Percentiles rank a stretch among this genome's conserved stretches.
These are phyloP conservation scores for Vimba vimba DNA, from an alignment of 2,113 vertebrate species.

Conservation along the genomic window DNA sequence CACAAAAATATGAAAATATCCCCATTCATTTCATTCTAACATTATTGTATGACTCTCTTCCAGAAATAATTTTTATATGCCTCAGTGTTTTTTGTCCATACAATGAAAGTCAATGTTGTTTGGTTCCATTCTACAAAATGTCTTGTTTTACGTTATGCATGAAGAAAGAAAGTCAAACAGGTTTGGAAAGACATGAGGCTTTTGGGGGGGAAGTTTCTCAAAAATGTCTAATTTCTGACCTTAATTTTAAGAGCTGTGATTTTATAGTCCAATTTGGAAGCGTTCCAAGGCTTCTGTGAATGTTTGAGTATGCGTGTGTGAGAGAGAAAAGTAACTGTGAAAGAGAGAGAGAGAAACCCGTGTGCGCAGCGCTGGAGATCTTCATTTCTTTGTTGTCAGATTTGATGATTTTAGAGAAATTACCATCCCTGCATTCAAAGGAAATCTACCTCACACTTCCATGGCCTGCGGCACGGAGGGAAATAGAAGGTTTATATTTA, in stretches of 20 bases:
- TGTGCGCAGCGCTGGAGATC: slow-evolving; percentile 7
- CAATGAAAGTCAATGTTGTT: not conserved
- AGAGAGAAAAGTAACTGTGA: not conserved
- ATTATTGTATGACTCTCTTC: not conserved
- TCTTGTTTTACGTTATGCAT: not conserved
- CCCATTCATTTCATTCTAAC: not conserved
- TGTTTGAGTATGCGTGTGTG: slow-evolving; percentile 49
- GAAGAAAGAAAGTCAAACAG: not conserved
- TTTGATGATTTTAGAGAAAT: slow-evolving; percentile 82
- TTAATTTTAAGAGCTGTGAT: not conserved
- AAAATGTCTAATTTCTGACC: not conserved
- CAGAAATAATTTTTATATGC: not conserved
- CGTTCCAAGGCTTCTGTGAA: slow-evolving; percentile 5
- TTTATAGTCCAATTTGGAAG: not conserved
- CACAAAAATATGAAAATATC: no score
- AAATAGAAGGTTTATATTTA: slow-evolving; percentile 77
- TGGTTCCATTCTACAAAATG: not conserved
- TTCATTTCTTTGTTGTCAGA: slow-evolving; percentile 78
- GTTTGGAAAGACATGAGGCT: not conserved
- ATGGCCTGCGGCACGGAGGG: slow-evolving; percentile 72
- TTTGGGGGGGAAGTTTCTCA: not conserved
- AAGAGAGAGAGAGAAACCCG: not conserved
- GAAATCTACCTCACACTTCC: slow-evolving; percentile 67
- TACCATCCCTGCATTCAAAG: slow-evolving; percentile 77
- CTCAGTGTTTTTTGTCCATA: not conserved